phyloP scores from a whole-genome alignment of 2,888 invertebrate genomes.

The Busseola fusca region DNA sequence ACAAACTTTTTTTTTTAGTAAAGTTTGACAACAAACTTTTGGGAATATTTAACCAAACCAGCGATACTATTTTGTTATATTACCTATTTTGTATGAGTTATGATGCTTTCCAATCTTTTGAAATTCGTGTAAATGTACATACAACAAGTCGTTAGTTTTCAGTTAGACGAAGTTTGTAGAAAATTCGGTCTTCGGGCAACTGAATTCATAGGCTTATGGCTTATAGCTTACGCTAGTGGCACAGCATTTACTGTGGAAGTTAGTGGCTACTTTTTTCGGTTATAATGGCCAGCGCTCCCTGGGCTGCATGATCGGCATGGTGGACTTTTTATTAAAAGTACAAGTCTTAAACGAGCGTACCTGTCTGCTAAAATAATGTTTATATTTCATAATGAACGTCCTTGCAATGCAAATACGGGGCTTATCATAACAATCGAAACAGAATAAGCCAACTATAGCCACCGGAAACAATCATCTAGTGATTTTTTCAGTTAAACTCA shows the following conservation, averaged over 20 bases:
- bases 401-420: slow-evolving; percentile 74
- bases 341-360: neutral
- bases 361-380: slow-evolving; percentile 14
- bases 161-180: neutral
- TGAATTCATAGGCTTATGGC: no score
- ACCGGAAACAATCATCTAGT: slow-evolving; percentile 85
- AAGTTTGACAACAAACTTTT: no score
- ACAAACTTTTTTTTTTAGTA: no score
- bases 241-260: no score
- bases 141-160: neutral
- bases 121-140: no score
- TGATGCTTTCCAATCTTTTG: neutral
- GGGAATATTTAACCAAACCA: no score
- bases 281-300: neutral
- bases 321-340: neutral
- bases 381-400: slow-evolving; percentile 63
- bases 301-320: neutral
- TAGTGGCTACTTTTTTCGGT: neutral
- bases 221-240: no score
- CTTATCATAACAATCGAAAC: slow-evolving; percentile 74
- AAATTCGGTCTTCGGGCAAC: no score
- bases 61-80: neutral
- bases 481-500: slow-evolving; percentile 79
- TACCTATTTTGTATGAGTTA: no score
- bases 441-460: slow-evolving; percentile 74